A percentile compares a stretch with the other conserved stretches of the same genome.
Conservation (phyloP, 2,888 invertebrate genomes). For the Tridacna crocea region DNA sequence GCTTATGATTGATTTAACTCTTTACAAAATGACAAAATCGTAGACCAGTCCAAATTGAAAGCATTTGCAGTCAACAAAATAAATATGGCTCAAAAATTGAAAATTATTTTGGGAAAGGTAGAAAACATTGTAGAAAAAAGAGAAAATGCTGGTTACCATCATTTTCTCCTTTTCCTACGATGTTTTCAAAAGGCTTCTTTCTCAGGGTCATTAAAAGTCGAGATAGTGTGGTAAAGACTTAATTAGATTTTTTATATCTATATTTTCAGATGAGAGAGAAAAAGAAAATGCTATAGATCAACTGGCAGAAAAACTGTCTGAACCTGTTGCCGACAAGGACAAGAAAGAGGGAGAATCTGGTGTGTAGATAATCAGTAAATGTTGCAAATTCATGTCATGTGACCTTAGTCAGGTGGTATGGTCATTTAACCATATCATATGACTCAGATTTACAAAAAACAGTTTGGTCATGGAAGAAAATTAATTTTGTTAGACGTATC, state of each 20-base stretch:
- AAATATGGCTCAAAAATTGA: too few species aligned
- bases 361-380: conserved; percentile 58
- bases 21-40: too few species aligned
- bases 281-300: conserved; percentile 65
- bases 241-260: not conserved
- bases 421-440: conserved; percentile 54
- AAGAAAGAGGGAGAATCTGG: conserved; percentile 56
- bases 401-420: conserved; percentile 59
- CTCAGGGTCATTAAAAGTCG: too few species aligned
- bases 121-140: too few species aligned
- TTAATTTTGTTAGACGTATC: conserved; percentile 21
- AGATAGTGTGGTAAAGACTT: too few species aligned
- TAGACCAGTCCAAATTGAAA: too few species aligned
- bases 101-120: too few species aligned
- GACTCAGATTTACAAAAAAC: conserved; percentile 32
- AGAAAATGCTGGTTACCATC: too few species aligned
- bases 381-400: conserved; percentile 47
- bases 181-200: too few species aligned
- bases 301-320: conserved; percentile 70
- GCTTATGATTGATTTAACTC: too few species aligned
- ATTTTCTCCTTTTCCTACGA: too few species aligned
- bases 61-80: too few species aligned
- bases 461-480: conserved; percentile 53
- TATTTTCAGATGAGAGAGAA: conserved; percentile 65
- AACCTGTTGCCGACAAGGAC: conserved; percentile 48